phyloP scores from a whole-genome alignment of 2,113 vertebrate genomes.

The Toxotes jaculatrix region DNA sequence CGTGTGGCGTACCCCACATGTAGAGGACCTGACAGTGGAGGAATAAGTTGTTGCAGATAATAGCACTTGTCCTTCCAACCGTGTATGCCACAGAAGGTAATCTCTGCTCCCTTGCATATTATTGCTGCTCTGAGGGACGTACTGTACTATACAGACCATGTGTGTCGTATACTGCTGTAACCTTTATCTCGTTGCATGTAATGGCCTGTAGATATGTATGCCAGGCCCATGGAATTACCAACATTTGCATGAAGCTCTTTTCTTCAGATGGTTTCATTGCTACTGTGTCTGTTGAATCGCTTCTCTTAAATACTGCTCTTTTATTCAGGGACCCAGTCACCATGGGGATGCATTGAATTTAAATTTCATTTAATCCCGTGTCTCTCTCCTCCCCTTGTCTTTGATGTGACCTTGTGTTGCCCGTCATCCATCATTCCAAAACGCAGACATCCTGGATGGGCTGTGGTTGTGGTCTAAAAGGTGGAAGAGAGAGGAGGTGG shows the following conservation, averaged over 20 bases:
- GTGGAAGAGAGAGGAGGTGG: background rate
- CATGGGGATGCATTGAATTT: slow-evolving; percentile 26
- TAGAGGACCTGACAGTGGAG: background rate
- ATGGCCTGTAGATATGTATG: background rate
- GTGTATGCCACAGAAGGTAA: background rate
- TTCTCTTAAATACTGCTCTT: background rate
- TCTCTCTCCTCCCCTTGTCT: slow-evolving; percentile 21
- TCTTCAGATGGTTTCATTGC: background rate
- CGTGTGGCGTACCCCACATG: background rate
- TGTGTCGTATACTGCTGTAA: background rate
- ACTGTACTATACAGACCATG: too few species aligned
- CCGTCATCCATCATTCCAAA: slow-evolving; percentile 53
- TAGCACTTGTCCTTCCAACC: too few species aligned
- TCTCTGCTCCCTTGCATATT: background rate
- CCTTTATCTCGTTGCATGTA: background rate
- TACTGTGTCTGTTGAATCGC: background rate
- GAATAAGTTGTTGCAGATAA: background rate
- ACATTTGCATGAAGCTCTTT: slow-evolving; percentile 13
- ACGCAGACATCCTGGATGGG: slow-evolving; percentile 4
- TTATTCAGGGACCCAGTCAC: slow-evolving; percentile 13
- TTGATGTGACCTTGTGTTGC: slow-evolving; percentile 39
- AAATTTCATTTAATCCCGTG: slow-evolving; percentile 22
- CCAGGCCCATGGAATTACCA: background rate
- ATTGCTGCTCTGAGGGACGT: background rate
- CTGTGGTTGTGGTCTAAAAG: slow-evolving; percentile 14